Conservation (phyloP, 2,888 invertebrate genomes). For the Sminthurides aquaticus region DNA sequence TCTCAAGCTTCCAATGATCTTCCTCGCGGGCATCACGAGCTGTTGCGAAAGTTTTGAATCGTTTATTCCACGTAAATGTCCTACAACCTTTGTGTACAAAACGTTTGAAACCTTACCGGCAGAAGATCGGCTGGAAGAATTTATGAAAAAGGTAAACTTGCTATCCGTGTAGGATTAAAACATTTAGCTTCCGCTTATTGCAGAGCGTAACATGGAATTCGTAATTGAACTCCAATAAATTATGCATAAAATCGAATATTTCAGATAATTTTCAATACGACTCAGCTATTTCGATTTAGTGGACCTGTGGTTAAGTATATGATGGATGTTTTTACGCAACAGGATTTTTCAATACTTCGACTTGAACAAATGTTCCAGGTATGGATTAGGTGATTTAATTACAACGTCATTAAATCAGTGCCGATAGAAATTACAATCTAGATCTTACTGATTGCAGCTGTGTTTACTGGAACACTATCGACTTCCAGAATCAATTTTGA, state of each 20-base stretch:
- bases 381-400: no score
- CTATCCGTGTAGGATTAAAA: no score
- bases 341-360: constrained; percentile 29
- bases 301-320: constrained; percentile 28
- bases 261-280: constrained; percentile 26
- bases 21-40: constrained; percentile 30
- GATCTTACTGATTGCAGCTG: constrained; percentile 25
- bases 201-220: no score
- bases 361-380: constrained; percentile 16
- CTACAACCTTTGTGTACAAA: constrained; percentile 28
- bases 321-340: constrained; percentile 13
- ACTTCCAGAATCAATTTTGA: constrained; percentile 25
- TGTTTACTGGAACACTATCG: constrained; percentile 36
- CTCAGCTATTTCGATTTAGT: constrained; percentile 25
- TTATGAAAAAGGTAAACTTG: constrained; percentile 26
- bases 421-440: no score
- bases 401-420: no score
- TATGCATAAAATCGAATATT: no score
- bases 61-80: constrained; percentile 26
- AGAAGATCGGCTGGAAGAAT: constrained; percentile 23
- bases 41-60: constrained; percentile 25
- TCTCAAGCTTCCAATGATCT: constrained; percentile 24
- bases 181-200: neutral
- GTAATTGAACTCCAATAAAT: no score
- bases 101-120: constrained; percentile 27